A percentile compares a stretch with the other conserved stretches of the same genome.
These are phyloP conservation scores for Pseudoips prasinana DNA, from an alignment of 2,888 invertebrate genomes.

Conservation along the genomic window DNA sequence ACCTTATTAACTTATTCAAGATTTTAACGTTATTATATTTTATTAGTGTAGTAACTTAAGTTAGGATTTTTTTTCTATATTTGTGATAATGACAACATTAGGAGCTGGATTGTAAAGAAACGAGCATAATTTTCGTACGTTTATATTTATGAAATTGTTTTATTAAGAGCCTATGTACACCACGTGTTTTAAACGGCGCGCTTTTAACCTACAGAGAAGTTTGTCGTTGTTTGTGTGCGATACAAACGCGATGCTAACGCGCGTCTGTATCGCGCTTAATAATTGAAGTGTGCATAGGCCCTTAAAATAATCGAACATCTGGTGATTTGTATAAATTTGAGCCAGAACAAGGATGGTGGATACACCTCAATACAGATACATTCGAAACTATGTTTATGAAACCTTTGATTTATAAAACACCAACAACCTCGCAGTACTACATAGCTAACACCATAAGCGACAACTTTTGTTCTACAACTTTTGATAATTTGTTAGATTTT, in stretches of 20 bases:
- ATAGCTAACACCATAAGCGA: too few species aligned
- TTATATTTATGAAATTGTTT: neutral
- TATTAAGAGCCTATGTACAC: neutral
- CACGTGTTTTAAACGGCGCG: neutral
- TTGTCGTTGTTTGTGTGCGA: neutral
- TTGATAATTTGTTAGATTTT: too few species aligned
- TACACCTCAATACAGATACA: too few species aligned
- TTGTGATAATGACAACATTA: slow-evolving; percentile 19
- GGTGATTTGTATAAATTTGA: too few species aligned
- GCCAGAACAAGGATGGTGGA: too few species aligned
- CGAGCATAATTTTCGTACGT: neutral
- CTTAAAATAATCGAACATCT: neutral
- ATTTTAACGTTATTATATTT: slow-evolving; percentile 13
- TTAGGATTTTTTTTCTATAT: slow-evolving; percentile 13
- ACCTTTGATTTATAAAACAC: too few species aligned
- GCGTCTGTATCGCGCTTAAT: too few species aligned
- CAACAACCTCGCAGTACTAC: too few species aligned
- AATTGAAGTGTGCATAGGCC: neutral
- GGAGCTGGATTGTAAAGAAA: too few species aligned
- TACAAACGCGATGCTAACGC: neutral
- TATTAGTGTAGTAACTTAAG: slow-evolving; percentile 10
- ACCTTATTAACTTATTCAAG: slow-evolving; percentile 33
- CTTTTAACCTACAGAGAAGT: neutral
- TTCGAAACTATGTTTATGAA: too few species aligned
- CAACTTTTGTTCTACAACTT: too few species aligned